Evolutionary conservation across 2,888 invertebrate species (phyloP).

Genomic region (Acheta domesticus): DNA sequence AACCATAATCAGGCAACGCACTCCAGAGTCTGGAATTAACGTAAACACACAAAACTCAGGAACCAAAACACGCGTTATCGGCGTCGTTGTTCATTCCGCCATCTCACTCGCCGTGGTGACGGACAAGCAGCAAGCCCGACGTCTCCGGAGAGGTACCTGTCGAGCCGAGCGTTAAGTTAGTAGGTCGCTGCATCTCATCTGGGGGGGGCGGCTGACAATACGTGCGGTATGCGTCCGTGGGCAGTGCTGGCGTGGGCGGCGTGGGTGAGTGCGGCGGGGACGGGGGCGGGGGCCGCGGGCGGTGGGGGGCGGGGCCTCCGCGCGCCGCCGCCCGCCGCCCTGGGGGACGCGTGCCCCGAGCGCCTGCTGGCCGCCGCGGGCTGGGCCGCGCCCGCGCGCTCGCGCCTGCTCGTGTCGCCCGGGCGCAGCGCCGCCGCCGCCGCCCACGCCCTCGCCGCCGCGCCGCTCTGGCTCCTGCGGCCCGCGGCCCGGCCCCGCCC

Average conservation of each 20-base stretch:
- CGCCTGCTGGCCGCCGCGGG: not conserved
- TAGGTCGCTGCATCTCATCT: conserved; percentile 18
- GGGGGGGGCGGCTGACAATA: not conserved
- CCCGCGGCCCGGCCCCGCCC: not conserved
- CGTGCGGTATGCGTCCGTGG: not conserved
- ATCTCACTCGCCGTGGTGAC: no score
- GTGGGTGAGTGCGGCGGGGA: not conserved
- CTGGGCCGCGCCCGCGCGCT: not conserved
- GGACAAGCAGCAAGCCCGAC: no score
- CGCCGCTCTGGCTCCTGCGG: not conserved
- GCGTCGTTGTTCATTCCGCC: no score
- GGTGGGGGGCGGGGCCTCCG: not conserved
- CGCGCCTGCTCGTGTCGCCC: not conserved
- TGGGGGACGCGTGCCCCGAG: not conserved
- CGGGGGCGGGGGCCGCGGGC: not conserved
- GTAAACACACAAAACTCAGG: no score
- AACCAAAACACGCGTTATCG: no score
- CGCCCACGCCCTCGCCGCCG: not conserved
- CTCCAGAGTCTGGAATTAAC: no score
- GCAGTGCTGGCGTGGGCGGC: not conserved
- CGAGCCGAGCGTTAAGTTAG: not conserved
- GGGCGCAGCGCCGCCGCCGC: not conserved
- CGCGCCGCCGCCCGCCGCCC: not conserved
- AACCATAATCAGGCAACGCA: no score
- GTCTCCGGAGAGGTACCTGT: not conserved